Percentiles rank a stretch among this genome's conserved stretches.
phyloP scores from a whole-genome alignment of 2,888 invertebrate species.

The Drosophila sordidapex region DNA sequence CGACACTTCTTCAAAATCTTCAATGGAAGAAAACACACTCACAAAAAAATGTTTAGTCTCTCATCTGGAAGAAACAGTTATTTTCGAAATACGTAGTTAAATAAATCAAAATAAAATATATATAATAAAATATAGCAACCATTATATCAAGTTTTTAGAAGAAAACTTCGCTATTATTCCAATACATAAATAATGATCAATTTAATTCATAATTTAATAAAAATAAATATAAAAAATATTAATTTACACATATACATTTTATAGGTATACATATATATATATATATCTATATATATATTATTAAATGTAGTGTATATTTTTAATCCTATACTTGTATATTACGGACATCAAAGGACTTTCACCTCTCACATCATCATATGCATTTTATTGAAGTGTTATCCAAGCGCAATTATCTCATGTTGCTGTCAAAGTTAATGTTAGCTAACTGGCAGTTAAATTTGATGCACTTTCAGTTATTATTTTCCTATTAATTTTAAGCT shows the following conservation, averaged over 20 bases:
- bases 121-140: background rate
- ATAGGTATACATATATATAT: too few relatives aligned
- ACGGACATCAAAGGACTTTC: conserved; percentile 1
- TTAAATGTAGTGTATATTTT: background rate
- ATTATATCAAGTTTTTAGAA: background rate
- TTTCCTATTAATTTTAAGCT: background rate
- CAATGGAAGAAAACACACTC: too few relatives aligned
- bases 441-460: conserved; percentile 21
- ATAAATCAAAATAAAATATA: background rate
- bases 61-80: background rate
- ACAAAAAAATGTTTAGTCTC: background rate
- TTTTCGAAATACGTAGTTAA: background rate
- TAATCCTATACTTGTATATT: background rate
- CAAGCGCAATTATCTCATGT: background rate
- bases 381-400: background rate
- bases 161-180: background rate
- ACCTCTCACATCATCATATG: background rate
- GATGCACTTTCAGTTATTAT: background rate
- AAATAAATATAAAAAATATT: background rate
- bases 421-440: conserved; percentile 26
- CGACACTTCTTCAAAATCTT: background rate
- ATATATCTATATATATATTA: background rate
- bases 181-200: background rate
- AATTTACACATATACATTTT: too few relatives aligned
- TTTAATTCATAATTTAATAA: background rate